Conservation (phyloP, 2,888 invertebrate species). For the Parapristionchus giblindavisi region DNA sequence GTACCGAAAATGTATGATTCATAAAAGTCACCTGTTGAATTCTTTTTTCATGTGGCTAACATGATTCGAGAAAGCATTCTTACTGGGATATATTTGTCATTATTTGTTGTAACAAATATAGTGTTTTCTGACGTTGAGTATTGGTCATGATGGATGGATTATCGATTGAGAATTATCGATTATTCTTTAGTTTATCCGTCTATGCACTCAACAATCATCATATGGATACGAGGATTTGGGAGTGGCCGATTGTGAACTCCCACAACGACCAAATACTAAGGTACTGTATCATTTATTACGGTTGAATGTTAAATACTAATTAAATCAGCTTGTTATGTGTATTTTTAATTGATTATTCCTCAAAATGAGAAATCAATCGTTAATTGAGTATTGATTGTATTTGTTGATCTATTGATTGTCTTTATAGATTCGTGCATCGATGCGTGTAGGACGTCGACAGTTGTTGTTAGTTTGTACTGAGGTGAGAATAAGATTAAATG, state of each 20-base stretch:
- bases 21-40: not conserved
- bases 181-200: slow-evolving; percentile 81
- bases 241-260: slow-evolving; percentile 73
- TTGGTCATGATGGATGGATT: too few relatives aligned
- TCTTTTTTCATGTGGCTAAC: not conserved
- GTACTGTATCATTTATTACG: not conserved
- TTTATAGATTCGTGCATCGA: not conserved
- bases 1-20: too few relatives aligned
- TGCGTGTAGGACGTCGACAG: slow-evolving; percentile 34
- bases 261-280: not conserved
- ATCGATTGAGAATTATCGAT: too few relatives aligned
- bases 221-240: slow-evolving; percentile 89
- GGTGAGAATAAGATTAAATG: not conserved
- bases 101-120: not conserved
- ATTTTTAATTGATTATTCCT: slow-evolving; percentile 34
- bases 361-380: too few relatives aligned
- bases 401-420: not conserved
- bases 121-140: too few relatives aligned
- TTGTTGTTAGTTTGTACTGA: slow-evolving; percentile 17
- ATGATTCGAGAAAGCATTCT: not conserved
- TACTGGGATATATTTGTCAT: not conserved
- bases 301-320: not conserved
- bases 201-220: slow-evolving; percentile 84
- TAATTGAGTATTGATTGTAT: too few relatives aligned
- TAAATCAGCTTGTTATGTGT: not conserved